Conservation (phyloP, 2,113 vertebrate species). For the Urocolius indicus region DNA sequence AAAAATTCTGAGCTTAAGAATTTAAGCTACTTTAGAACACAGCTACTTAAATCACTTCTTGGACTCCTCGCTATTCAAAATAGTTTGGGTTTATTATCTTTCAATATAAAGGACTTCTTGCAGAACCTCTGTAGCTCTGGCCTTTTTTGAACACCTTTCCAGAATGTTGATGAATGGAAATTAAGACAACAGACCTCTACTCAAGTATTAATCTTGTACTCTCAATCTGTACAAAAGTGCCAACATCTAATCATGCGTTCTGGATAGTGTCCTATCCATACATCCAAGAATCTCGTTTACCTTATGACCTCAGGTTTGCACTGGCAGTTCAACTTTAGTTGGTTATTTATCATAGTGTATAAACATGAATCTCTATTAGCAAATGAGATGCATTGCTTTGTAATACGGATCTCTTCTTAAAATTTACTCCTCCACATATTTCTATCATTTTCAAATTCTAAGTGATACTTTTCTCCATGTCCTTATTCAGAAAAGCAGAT, state of each 20-base stretch:
- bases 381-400: not conserved
- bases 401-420: not conserved
- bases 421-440: not conserved
- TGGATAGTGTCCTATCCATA: not conserved
- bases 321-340: not conserved
- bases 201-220: not conserved
- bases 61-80: not conserved
- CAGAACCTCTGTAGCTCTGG: not conserved
- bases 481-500: not conserved
- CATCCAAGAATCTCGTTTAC: not conserved
- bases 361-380: not conserved
- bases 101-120: not conserved
- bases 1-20: not conserved
- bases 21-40: not conserved
- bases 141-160: not conserved
- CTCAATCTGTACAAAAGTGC: not conserved
- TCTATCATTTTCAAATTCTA: not conserved
- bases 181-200: not conserved
- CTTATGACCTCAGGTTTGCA: not conserved
- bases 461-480: not conserved
- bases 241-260: not conserved
- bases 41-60: not conserved
- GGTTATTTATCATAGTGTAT: not conserved
- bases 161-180: not conserved
- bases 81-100: not conserved